Percentiles rank a stretch among this genome's conserved stretches.
These are phyloP conservation scores for Cynodonichthys magdalenae DNA, from an alignment of 2,797 vertebrate genomes.

Conservation along the genomic window DNA sequence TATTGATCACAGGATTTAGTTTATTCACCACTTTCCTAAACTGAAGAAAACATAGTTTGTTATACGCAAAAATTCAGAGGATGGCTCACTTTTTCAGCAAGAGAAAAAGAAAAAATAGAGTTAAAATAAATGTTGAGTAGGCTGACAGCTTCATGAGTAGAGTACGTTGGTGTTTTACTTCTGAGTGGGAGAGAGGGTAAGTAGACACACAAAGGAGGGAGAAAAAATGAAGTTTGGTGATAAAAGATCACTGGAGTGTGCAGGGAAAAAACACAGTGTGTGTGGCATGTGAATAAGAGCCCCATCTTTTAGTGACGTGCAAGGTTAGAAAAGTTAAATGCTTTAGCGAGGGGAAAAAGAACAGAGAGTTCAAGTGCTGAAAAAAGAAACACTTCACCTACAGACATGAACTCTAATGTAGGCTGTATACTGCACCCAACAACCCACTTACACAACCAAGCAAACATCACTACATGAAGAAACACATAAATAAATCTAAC, in stretches of 20 bases:
- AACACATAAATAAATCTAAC: background rate
- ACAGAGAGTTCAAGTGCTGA: slow-evolving; percentile 36
- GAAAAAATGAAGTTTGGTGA: slow-evolving; percentile 48
- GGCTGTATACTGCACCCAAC: slow-evolving; percentile 1
- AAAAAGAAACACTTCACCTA: slow-evolving; percentile 39
- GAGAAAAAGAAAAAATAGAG: slow-evolving; percentile 21
- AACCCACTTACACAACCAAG: slow-evolving; percentile 6
- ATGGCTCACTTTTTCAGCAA: slow-evolving; percentile 33
- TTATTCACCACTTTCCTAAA: slow-evolving; percentile 41
- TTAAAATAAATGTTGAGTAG: slow-evolving; percentile 75
- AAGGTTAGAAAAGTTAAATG: slow-evolving; percentile 41
- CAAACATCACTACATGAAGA: slow-evolving; percentile 5
- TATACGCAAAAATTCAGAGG: slow-evolving; percentile 24
- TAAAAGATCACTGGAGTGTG: slow-evolving; percentile 44
- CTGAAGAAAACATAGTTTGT: slow-evolving; percentile 14
- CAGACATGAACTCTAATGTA: slow-evolving; percentile 26
- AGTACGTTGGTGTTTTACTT: slow-evolving; percentile 60
- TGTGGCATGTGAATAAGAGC: slow-evolving; percentile 1
- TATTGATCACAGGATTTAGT: slow-evolving; percentile 50
- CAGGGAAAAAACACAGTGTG: slow-evolving; percentile 12
- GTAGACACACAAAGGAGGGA: slow-evolving; percentile 38
- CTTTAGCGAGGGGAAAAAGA: slow-evolving; percentile 23
- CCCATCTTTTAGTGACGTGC: slow-evolving; percentile 2
- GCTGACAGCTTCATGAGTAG: slow-evolving; percentile 63
- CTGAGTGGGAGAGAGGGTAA: slow-evolving; percentile 59